phyloP scores from a whole-genome alignment of 2,888 invertebrate genomes.

The Diaperis boleti region DNA sequence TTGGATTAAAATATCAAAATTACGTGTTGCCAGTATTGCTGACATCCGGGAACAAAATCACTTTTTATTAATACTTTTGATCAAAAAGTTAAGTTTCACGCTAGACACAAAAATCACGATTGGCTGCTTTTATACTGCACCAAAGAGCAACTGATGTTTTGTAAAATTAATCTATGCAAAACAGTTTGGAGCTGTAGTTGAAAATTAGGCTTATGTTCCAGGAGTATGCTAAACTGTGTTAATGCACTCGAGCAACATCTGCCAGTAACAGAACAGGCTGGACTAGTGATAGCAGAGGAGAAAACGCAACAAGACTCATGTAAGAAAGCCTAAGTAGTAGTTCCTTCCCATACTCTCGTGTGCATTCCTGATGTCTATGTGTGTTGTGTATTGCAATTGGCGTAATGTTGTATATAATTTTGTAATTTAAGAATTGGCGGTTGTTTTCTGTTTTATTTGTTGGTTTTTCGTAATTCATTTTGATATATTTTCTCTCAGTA shows the following conservation, averaged over 20 bases:
- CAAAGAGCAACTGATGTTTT: constrained; percentile 30
- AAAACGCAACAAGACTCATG: constrained; percentile 85
- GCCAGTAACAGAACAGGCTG: constrained; percentile 82
- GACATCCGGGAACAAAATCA: constrained; percentile 1
- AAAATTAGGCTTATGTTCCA: constrained; percentile 69
- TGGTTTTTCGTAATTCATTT: constrained; percentile 9
- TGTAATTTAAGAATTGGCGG: constrained; percentile 19
- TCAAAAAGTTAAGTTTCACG: constrained; percentile 17
- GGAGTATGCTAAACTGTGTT: constrained; percentile 96
- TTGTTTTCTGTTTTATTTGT: constrained; percentile 18
- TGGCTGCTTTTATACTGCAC: constrained; percentile 44
- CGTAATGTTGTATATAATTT: constrained; percentile 13
- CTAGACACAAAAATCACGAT: constrained; percentile 34
- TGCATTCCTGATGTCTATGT: constrained; percentile 36
- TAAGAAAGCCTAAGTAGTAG: constrained; percentile 68
- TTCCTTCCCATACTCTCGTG: constrained; percentile 23
- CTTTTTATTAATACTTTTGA: constrained; percentile 11
- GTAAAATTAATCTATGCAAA: constrained; percentile 23
- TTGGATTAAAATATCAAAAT: not conserved
- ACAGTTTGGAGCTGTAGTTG: constrained; percentile 40
- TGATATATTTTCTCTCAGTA: not conserved
- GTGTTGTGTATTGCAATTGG: constrained; percentile 36
- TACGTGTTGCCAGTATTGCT: constrained; percentile 1
- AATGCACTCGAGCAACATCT: constrained; percentile 92
- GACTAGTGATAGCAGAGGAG: constrained; percentile 82